These are phyloP conservation scores for Neomorphus geoffroyi DNA, from an alignment of 2,797 vertebrate species.

Conservation along the genomic window DNA sequence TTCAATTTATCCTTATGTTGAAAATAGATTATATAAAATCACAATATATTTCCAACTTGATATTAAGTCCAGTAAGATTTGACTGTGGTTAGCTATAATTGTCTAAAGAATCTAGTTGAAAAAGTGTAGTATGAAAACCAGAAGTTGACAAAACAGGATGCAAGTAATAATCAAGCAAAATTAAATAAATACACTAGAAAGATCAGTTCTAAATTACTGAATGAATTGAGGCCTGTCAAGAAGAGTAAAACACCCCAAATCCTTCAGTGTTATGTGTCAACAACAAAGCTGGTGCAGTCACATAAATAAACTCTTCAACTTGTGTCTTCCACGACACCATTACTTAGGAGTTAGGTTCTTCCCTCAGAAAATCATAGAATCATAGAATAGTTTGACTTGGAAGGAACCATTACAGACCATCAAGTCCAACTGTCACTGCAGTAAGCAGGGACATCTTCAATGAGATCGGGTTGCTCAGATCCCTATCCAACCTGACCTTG, in stretches of 20 bases:
- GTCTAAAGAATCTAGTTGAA: background rate
- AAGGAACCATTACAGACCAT: no score
- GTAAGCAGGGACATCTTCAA: no score
- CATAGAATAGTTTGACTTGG: no score
- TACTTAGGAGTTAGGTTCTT: background rate
- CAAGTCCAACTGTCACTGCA: no score
- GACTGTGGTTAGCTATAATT: background rate
- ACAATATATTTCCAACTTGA: slow-evolving; percentile 55
- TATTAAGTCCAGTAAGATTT: slow-evolving; percentile 20
- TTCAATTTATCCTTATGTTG: slow-evolving; percentile 42
- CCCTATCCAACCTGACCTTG: no score
- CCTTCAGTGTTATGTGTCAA: background rate
- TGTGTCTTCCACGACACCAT: background rate
- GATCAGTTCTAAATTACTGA: background rate
- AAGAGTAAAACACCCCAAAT: background rate
- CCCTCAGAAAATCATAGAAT: background rate
- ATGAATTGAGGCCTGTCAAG: background rate
- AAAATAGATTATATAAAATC: slow-evolving; percentile 71
- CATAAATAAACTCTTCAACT: background rate
- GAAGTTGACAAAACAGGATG: background rate
- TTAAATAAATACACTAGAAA: background rate
- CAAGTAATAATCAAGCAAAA: background rate
- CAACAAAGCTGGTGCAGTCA: background rate
- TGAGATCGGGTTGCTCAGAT: no score
- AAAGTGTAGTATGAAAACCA: background rate